These are phyloP conservation scores for Calcarius ornatus DNA, from an alignment of 2,113 vertebrate genomes.

Conservation along the genomic window DNA sequence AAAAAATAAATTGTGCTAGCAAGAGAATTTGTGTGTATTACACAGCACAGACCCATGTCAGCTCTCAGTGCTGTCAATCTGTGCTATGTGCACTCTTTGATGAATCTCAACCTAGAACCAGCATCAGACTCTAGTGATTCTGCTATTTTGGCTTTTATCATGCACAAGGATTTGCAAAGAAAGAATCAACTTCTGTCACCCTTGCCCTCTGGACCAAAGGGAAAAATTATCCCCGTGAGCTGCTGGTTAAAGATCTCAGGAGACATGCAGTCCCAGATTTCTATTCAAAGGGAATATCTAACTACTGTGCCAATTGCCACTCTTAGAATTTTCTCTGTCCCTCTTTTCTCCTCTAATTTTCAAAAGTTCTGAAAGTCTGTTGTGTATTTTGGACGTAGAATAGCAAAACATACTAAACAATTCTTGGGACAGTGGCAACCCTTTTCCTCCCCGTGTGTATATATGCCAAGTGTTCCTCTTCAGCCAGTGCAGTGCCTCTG, in stretches of 20 bases:
- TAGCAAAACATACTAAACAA: neutral
- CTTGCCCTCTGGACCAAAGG: neutral
- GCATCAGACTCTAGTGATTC: neutral
- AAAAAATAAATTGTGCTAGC: neutral
- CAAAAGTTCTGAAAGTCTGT: neutral
- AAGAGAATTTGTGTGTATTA: neutral
- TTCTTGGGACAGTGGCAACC: neutral
- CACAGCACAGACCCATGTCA: neutral
- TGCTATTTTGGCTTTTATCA: neutral
- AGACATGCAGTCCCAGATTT: neutral
- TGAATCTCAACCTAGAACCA: neutral
- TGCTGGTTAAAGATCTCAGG: neutral
- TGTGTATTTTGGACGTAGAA: neutral
- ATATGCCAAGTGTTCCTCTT: neutral
- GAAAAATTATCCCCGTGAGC: neutral
- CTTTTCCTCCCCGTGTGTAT: neutral
- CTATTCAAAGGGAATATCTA: neutral
- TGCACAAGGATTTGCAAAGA: neutral
- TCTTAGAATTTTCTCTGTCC: neutral
- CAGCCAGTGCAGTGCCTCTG: neutral
- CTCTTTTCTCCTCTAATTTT: neutral
- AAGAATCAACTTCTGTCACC: neutral
- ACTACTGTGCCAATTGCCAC: neutral
- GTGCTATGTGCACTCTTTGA: neutral
- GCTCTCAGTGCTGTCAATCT: fast-evolving